A percentile compares a stretch with the other conserved stretches of the same genome.
phyloP scores from a whole-genome alignment of 2,888 invertebrate genomes.

The Willowsia nigromaculata region DNA sequence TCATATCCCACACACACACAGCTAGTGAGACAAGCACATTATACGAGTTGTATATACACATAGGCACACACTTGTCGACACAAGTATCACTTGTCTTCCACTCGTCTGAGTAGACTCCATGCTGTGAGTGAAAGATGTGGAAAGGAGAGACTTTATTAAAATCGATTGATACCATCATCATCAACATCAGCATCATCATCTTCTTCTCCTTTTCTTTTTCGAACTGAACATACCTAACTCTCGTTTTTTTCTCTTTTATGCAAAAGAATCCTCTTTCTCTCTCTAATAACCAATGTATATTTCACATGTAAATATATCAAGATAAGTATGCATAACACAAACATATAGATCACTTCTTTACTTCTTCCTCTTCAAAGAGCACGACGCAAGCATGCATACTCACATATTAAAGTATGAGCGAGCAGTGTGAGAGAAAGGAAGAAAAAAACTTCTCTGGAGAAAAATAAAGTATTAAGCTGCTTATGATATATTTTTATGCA shows the following conservation, averaged over 20 bases:
- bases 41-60: not conserved
- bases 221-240: conserved; percentile 7
- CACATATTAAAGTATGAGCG: conserved; percentile 38
- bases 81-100: conserved; percentile 73
- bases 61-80: conserved; percentile 65
- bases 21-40: not conserved
- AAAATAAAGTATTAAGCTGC: conserved; percentile 65
- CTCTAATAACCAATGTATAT: conserved; percentile 63
- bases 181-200: conserved; percentile 55
- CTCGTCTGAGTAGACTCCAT: conserved; percentile 71
- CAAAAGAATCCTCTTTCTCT: conserved; percentile 49
- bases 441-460: conserved; percentile 32
- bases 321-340: conserved; percentile 11
- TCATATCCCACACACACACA: conserved; percentile 39
- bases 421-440: conserved; percentile 18
- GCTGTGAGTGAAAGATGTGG: conserved; percentile 72
- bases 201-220: conserved; percentile 38
- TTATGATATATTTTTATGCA: conserved; percentile 8
- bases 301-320: conserved; percentile 25
- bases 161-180: conserved; percentile 71
- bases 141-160: conserved; percentile 72
- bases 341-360: conserved; percentile 37
- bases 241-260: conserved; percentile 55
- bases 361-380: conserved; percentile 64
- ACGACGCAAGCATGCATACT: conserved; percentile 38